phyloP scores from a whole-genome alignment of 2,888 invertebrate species.

The Homarus gammarus region DNA sequence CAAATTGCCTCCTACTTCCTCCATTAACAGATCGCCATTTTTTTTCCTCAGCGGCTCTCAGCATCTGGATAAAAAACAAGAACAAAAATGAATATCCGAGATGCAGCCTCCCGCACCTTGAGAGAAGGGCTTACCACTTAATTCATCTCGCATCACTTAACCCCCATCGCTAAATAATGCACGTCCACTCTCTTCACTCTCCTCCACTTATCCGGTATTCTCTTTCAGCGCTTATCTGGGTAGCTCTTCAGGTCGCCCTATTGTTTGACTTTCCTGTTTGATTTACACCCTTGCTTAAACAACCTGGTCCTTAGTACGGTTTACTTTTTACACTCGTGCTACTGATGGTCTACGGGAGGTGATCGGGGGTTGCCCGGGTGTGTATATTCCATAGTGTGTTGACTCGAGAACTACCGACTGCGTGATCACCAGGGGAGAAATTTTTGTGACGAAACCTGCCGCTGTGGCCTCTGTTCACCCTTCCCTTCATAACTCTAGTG shows the following conservation, averaged over 20 bases:
- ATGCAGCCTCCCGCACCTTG: neutral
- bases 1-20: neutral
- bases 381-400: no score
- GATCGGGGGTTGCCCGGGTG: no score
- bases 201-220: neutral
- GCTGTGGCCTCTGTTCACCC: no score
- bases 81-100: neutral
- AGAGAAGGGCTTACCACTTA: no score
- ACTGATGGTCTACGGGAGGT: no score
- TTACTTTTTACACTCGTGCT: conserved; percentile 34
- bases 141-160: no score
- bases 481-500: no score
- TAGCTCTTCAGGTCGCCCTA: neutral
- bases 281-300: conserved; percentile 48
- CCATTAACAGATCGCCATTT: neutral
- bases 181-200: neutral
- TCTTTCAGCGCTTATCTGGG: neutral
- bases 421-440: no score
- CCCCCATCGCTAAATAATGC: no score
- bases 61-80: neutral
- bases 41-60: neutral
- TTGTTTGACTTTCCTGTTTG: conserved; percentile 37
- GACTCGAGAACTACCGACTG: no score
- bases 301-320: conserved; percentile 16
- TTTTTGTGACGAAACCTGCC: no score